Evolutionary conservation across 1,140 invertebrate species (phyloP), one percentile per base, ranked within the genome.

Genomic region (Pseudoatta argentina): DNA sequence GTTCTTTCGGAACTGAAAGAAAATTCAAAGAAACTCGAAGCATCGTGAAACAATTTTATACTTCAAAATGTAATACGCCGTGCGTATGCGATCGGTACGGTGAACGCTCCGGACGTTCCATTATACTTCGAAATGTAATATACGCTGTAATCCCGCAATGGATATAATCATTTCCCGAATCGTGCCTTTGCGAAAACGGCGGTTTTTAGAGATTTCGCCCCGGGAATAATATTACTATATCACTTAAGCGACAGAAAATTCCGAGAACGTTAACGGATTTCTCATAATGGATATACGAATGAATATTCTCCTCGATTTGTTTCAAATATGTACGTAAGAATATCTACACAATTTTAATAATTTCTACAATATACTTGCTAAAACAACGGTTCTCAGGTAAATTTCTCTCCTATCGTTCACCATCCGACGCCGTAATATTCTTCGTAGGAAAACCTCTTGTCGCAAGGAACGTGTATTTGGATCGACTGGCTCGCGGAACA

Each of bases 401-500:
- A 63, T 48, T 53, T 67, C 77, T 75, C 64, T 67, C 39, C 57
- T 83, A 51, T 81, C 64, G 18, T 51, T 72, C 59, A 24, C 44
- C 27, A 27, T 51, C 10, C 21, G 39, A n/a, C 21, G 67, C 44
- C 39, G 30, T 73, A 63, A 83, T 83, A 83, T 63, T 48, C 79
- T 34, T 51, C 53, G 34, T 30, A 39, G 66, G 53, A 72, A 72
- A 59, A 59, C 24, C 69, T 63, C 55, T 72, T 72, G 79, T 82
- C 79, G 67, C 79, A 53, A 59, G 18, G 67, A 72, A 59, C 78
- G 79, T 67, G 55, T 34, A 83, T 83, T 73, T 63, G 53, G 69
- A 55, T 83, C 79, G 79, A 73, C 82, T n/a, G 83, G 75, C 83
- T 86, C 66, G 73, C 64, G 24, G 67, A 88, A 88, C 88, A 91